Evolutionary conservation across 1,140 invertebrate species (phyloP), one percentile per base, ranked within the genome.

Genomic region (Colletes latitarsis): DNA sequence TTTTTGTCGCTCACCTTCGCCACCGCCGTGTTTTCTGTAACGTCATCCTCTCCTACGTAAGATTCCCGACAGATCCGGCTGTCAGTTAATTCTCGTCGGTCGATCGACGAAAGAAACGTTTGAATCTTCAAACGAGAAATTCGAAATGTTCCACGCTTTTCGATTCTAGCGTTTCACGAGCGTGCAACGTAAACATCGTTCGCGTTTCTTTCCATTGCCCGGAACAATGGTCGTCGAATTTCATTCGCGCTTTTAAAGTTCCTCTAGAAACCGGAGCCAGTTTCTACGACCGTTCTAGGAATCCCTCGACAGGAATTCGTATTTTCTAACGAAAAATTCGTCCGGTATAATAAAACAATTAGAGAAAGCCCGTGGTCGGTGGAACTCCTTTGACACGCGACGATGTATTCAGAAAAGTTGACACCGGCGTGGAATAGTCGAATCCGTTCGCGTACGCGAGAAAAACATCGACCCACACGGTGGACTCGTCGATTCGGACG

Each of bases 401-500:
- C 19, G 52, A n/a, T 12, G 58, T 46, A 21, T 53, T 21, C 49
- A 17, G 64, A 74, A 57, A 75, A 49, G 52, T 64, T 80, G 71
- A 70, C 77, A 80, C 49, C 52, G 77, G 41, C 46, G 14, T 43
- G 17, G 46, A 77, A 71, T 14, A 49, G 8, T 15, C 43, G 43
- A 30, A 15, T 58, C 30, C 53, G 41, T 58, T n/a, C 30, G 46
- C 12, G 12, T 66, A 14, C 30, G 60, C 49, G 52, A 58, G 58
- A 62, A 64, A 73, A 79, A 66, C 77, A 74, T 74, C 52, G 77
- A 69, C 60, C 39, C 43, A 55, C 39, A 0, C 30, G 12, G 6
- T 52, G 53, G 79, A 78, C 64, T 86, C 72, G 83, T 78, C 71
- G 83, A 85, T 79, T 85, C 83, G 76, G 57, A 52, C 81, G 72